These are phyloP conservation scores for Philypnodon macrostomus DNA, from an alignment of 2,797 vertebrate species.

Conservation along the genomic window DNA sequence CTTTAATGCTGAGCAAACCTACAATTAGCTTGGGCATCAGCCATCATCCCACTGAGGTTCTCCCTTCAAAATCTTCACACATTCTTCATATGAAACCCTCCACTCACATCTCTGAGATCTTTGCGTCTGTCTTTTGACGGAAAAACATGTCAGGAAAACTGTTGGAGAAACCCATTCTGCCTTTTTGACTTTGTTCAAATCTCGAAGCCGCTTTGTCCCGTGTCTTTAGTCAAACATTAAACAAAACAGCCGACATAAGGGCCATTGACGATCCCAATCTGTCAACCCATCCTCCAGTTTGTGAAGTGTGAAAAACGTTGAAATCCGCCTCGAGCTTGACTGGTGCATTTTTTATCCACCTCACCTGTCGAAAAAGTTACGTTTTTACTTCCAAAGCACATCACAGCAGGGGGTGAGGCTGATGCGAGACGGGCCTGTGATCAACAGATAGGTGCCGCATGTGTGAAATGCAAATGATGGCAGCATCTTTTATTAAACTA, in stretches of 20 bases:
- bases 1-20: slow-evolving; percentile 32
- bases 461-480: slow-evolving; percentile 65
- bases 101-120: slow-evolving; percentile 29
- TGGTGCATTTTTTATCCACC: slow-evolving; percentile 56
- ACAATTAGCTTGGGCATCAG: slow-evolving; percentile 25
- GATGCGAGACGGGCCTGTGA: slow-evolving; percentile 49
- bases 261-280: slow-evolving; percentile 71
- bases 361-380: slow-evolving; percentile 55
- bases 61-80: slow-evolving; percentile 16
- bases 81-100: slow-evolving; percentile 18
- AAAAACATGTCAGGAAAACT: slow-evolving; percentile 46
- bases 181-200: slow-evolving; percentile 44
- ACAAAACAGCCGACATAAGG: slow-evolving; percentile 47
- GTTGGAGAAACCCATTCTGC: slow-evolving; percentile 26
- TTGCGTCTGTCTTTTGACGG: slow-evolving; percentile 35
- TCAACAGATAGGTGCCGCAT: slow-evolving; percentile 60
- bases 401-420: slow-evolving; percentile 51
- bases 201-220: slow-evolving; percentile 46
- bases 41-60: slow-evolving; percentile 31
- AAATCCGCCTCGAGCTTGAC: slow-evolving; percentile 51
- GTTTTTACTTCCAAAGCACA: slow-evolving; percentile 56
- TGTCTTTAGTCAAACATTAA: slow-evolving; percentile 55
- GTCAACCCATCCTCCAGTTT: slow-evolving; percentile 66
- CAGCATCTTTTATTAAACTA: slow-evolving; percentile 54
- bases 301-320: slow-evolving; percentile 54